phyloP scores from a whole-genome alignment of 2,888 invertebrate genomes.

The Sclerodermus sp. region DNA sequence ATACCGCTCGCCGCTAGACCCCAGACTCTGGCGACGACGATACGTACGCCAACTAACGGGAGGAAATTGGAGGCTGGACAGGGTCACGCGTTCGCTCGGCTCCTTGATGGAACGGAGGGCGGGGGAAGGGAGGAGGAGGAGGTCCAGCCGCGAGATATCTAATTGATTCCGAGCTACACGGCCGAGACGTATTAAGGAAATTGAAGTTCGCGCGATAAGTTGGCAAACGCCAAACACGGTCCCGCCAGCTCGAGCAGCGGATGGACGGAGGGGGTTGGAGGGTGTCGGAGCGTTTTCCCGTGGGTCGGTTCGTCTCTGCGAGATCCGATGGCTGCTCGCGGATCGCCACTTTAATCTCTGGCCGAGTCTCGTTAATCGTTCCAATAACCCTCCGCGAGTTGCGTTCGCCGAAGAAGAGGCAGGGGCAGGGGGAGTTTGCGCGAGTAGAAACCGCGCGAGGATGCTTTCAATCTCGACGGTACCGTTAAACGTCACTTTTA shows the following conservation, averaged over 20 bases:
- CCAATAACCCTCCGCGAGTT: background rate
- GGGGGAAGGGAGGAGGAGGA: too few species aligned
- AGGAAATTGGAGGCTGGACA: slow-evolving; percentile 49
- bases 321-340: too few species aligned
- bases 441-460: background rate
- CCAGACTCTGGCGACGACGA: too few species aligned
- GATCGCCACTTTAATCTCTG: background rate
- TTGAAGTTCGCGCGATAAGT: slow-evolving; percentile 38
- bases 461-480: slow-evolving; percentile 26
- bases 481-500: slow-evolving; percentile 28
- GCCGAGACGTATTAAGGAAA: slow-evolving; percentile 47
- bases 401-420: too few species aligned
- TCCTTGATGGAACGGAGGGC: too few species aligned
- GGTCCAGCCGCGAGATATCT: slow-evolving; percentile 19
- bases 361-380: background rate
- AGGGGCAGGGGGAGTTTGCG: background rate
- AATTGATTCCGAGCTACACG: slow-evolving; percentile 39
- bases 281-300: background rate
- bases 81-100: too few species aligned
- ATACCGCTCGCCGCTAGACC: too few species aligned
- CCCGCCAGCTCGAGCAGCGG: too few species aligned
- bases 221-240: too few species aligned
- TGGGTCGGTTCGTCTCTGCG: background rate
- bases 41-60: slow-evolving; percentile 38
- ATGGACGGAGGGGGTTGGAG: too few species aligned